Base-by-base conservation (phyloP, 2,797 vertebrate species). In the Myotis vivesi region DNA sequence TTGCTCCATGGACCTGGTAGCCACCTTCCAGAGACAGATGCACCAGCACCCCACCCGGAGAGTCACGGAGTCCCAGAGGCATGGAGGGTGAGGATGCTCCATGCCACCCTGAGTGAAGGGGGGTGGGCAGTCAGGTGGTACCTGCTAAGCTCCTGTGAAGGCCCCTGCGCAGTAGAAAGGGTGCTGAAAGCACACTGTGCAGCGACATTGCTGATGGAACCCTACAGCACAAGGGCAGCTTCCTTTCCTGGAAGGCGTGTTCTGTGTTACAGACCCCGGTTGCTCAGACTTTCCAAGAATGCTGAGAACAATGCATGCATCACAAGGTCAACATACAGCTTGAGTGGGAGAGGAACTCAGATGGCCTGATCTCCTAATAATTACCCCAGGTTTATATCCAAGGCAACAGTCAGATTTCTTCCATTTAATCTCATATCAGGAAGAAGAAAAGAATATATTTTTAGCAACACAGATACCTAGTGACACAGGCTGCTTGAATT, bases 311-410 rank as follows among this genome's bases (percentile, higher is more conserved):
- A 71, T 19, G 25, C 5, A 1, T 41, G 8, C 11, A 1, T 80
- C 86, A 73, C 51, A 84, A 75, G 41, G 64, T 72, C 87, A 79
- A 17, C 41, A 7, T 55, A 33, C 64, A 94, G 55, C 66, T 79
- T 82, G 77, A 76, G 33, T 82, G 55, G 64, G 38, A 79, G 51
- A 92, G 41, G 80, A 80, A 94, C 89, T 96, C 64, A 83, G 69
- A 86, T 41, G 44, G 38, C 73, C 62, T 41, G 16, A 3, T 87
- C 20, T 17, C 46, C 46, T 94, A 91, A 94, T 89, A 93, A 86
- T 93, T 75, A 87, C 17, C 53, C 36, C 2, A 91, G 76, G 30
- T 93, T 87, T 92, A 84, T 95, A 92, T 92, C 83, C 91, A 94
- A 90, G 89, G 64, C 51, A 83, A 94, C 51, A 90, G 53, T 7